Conservation (phyloP, 2,888 invertebrate genomes). For the Mechanitis mazaeus region DNA sequence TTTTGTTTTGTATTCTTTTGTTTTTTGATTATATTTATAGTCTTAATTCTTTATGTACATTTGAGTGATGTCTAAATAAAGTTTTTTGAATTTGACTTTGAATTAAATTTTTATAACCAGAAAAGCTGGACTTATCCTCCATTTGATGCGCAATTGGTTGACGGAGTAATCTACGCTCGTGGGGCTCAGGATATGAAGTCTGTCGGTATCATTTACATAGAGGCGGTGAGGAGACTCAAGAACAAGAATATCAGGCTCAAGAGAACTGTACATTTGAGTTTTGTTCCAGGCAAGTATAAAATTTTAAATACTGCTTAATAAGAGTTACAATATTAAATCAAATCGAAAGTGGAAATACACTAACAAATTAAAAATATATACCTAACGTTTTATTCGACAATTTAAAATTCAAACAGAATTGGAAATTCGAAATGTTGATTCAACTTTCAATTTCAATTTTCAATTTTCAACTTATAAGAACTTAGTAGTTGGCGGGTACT, state of each 20-base stretch:
- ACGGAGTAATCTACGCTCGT: slow-evolving; percentile 89
- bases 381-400: not conserved
- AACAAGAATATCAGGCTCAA: slow-evolving; percentile 67
- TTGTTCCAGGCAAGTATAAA: slow-evolving; percentile 79
- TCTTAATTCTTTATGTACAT: too few relatives aligned
- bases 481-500: not conserved
- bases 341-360: not conserved
- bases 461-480: not conserved
- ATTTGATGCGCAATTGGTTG: slow-evolving; percentile 88
- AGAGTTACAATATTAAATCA: not conserved
- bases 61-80: too few relatives aligned
- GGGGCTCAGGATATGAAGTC: slow-evolving; percentile 93
- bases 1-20: too few relatives aligned
- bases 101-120: slow-evolving; percentile 54
- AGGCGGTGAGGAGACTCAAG: slow-evolving; percentile 80
- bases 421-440: slow-evolving; percentile 15
- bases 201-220: slow-evolving; percentile 83
- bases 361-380: slow-evolving; percentile 1
- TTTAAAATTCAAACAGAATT: slow-evolving; percentile 10
- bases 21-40: too few relatives aligned
- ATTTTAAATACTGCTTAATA: slow-evolving; percentile 6
- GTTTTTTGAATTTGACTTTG: too few relatives aligned
- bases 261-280: slow-evolving; percentile 82
- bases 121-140: slow-evolving; percentile 93
- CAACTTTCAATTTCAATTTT: not conserved